These are phyloP conservation scores for Oreohelix idahoensis DNA, from an alignment of 1,140 invertebrate genomes.

Conservation along the genomic window DNA sequence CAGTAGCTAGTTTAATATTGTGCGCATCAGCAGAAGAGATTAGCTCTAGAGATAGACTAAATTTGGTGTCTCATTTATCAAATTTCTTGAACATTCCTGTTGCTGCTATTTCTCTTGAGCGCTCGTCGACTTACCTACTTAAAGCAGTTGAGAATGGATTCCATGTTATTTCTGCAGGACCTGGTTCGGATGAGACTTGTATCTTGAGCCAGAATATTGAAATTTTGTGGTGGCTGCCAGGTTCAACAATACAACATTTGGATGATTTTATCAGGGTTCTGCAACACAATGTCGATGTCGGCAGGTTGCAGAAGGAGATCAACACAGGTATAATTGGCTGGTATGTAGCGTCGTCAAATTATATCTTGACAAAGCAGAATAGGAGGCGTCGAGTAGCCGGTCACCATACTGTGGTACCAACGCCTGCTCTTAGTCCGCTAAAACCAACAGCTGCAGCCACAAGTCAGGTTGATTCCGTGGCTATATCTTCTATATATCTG, in stretches of 20 bases:
- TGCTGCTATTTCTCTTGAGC: constrained; percentile 1
- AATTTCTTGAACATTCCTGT: constrained; percentile 33
- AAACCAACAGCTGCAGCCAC: constrained; percentile 7
- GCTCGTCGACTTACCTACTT: constrained; percentile 5
- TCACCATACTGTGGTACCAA: constrained; percentile 33
- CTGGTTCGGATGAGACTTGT: constrained; percentile 36
- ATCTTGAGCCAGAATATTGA: constrained; percentile 40
- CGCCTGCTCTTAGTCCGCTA: constrained; percentile 32
- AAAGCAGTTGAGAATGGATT: constrained; percentile 39
- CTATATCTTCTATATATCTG: neutral
- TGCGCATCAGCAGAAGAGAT: constrained; percentile 22
- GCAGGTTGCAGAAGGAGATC: constrained; percentile 42
- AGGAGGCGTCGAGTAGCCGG: constrained; percentile 19
- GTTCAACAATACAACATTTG: constrained; percentile 41
- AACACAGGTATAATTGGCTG: constrained; percentile 43
- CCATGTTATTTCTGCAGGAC: constrained; percentile 47
- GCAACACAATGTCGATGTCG: constrained; percentile 49
- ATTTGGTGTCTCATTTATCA: constrained; percentile 17
- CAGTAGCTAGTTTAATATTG: constrained; percentile 38
- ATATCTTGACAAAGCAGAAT: constrained; percentile 7
- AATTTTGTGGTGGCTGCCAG: constrained; percentile 44
- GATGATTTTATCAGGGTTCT: constrained; percentile 42
- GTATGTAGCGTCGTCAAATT: constrained; percentile 45
- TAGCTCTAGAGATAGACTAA: neutral
- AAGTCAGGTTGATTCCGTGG: neutral